Conservation (phyloP, 2,113 vertebrate genomes). For the Fulica atra region DNA sequence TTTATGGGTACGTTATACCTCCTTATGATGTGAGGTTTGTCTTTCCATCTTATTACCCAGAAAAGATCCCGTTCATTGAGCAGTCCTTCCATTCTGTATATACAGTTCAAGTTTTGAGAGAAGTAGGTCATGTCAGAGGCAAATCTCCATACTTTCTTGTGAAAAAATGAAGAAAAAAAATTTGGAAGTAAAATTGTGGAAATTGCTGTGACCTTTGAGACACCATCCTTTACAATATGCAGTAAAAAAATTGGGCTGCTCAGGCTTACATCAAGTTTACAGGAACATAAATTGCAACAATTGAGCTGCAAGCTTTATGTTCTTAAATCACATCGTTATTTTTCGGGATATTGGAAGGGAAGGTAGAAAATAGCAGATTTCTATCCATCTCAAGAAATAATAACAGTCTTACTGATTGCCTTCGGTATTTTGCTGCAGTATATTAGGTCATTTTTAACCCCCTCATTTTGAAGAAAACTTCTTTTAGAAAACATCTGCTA, state of each 20-base stretch:
- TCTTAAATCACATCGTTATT: constrained; percentile 68
- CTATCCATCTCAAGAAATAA: constrained; percentile 49
- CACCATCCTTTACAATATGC: constrained; percentile 8
- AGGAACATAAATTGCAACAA: constrained; percentile 58
- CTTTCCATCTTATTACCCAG: neutral
- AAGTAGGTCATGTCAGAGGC: neutral
- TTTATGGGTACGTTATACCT: neutral
- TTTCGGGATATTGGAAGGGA: constrained; percentile 35
- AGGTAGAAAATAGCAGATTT: constrained; percentile 59
- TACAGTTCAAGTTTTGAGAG: constrained; percentile 1
- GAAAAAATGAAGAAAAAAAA: constrained; percentile 36
- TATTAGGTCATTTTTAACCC: constrained; percentile 23
- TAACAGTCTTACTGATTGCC: constrained; percentile 16
- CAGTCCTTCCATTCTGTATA: neutral
- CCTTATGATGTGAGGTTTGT: neutral
- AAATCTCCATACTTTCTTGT: neutral
- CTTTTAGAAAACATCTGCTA: constrained; percentile 18
- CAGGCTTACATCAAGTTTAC: constrained; percentile 20
- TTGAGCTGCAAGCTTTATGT: constrained; percentile 51
- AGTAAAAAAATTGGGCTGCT: constrained; percentile 11
- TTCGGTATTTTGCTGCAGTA: constrained; percentile 18
- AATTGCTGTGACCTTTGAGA: constrained; percentile 22
- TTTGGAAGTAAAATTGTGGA: constrained; percentile 23
- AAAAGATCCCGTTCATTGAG: neutral
- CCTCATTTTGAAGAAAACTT: constrained; percentile 31